phyloP scores from a whole-genome alignment of 2,113 vertebrate species.

The Salvelinus namaycush region DNA sequence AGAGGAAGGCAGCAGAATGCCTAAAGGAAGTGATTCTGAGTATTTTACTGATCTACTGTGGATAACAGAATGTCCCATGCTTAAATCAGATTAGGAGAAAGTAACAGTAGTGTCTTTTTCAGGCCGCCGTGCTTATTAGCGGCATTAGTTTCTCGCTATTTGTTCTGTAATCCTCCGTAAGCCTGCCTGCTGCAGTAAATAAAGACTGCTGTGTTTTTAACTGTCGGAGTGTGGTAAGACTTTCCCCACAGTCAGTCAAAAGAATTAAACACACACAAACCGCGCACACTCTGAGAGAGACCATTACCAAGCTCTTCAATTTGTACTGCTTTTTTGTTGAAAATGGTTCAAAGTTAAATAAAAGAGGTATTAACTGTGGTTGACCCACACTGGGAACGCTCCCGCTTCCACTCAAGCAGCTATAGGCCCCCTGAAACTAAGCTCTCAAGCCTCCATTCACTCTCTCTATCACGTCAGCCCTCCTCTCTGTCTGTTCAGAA shows the following conservation, averaged over 20 bases:
- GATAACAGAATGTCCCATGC: slow-evolving; percentile 45
- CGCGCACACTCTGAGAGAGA: slow-evolving; percentile 12
- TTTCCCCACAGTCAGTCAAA: slow-evolving; percentile 60
- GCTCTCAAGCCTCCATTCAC: slow-evolving; percentile 41
- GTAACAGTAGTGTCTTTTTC: slow-evolving; percentile 65
- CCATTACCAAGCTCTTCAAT: slow-evolving; percentile 55
- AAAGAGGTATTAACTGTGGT: slow-evolving; percentile 80
- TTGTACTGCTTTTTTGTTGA: slow-evolving; percentile 42
- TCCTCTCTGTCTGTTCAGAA: slow-evolving; percentile 46
- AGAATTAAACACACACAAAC: slow-evolving; percentile 48
- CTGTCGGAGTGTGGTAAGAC: slow-evolving; percentile 33
- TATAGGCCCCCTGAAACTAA: slow-evolving; percentile 57
- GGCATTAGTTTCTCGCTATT: slow-evolving; percentile 49
- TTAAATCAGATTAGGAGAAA: slow-evolving; percentile 66
- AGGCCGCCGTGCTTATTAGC: slow-evolving; percentile 34
- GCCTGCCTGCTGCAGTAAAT: slow-evolving; percentile 35
- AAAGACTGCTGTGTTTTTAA: slow-evolving; percentile 54
- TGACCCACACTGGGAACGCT: slow-evolving; percentile 70
- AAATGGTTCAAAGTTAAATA: slow-evolving; percentile 68
- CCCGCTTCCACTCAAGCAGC: slow-evolving; percentile 54
- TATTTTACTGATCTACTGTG: slow-evolving; percentile 49
- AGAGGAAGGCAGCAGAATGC: slow-evolving; percentile 7
- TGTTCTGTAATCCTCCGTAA: slow-evolving; percentile 60
- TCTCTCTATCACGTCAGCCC: slow-evolving; percentile 52
- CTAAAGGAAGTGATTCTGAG: slow-evolving; percentile 37